These are phyloP conservation scores for Dermatemys mawii DNA, from an alignment of 2,113 vertebrate genomes.

Conservation along the genomic window DNA sequence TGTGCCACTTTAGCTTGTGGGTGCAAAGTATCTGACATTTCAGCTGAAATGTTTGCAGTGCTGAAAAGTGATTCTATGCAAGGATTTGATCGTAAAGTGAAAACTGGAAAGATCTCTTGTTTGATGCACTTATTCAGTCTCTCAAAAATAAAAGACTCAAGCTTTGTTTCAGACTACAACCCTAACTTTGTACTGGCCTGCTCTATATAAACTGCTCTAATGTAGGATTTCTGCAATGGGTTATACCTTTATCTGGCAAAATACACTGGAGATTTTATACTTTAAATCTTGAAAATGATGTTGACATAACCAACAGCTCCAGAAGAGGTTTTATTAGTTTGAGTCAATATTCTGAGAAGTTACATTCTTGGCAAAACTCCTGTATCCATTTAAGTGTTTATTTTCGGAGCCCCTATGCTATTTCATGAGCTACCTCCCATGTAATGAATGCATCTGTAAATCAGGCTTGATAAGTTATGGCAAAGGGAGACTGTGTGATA, in stretches of 20 bases:
- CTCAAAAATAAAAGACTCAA: neutral
- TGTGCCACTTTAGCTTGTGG: neutral
- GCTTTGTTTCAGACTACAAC: neutral
- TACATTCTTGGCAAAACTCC: neutral
- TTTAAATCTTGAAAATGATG: neutral
- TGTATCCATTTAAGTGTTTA: neutral
- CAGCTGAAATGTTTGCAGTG: neutral
- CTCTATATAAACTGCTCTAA: neutral
- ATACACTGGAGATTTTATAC: neutral
- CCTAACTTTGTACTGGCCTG: neutral
- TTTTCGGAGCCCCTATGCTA: neutral
- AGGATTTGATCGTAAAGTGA: neutral
- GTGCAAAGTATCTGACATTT: rapidly evolving
- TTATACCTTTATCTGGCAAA: neutral
- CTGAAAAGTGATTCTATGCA: neutral
- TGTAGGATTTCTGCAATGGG: neutral
- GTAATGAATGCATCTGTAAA: neutral
- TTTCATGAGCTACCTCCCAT: neutral
- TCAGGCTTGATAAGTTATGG: rapidly evolving
- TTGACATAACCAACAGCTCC: neutral
- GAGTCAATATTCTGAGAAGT: neutral
- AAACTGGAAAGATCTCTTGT: neutral
- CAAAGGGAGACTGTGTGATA: rapidly evolving
- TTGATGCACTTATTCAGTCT: neutral
- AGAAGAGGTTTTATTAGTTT: neutral